These are phyloP conservation scores for Diuraphis noxia DNA, from an alignment of 1,140 invertebrate species.

Conservation along the genomic window DNA sequence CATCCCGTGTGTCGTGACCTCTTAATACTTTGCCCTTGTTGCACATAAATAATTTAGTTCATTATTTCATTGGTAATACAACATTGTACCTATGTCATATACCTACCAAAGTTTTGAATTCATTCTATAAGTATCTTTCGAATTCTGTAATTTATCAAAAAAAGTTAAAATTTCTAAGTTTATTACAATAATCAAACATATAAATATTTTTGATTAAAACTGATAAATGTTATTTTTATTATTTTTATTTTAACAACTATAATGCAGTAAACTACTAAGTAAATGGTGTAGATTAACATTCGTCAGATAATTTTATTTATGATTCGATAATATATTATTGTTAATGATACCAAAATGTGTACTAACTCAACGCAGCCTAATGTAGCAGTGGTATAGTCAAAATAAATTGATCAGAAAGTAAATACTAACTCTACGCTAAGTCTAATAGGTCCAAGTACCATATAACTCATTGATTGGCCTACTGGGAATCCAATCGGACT, in stretches of 20 bases:
- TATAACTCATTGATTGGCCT: not conserved
- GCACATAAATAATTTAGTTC: not conserved
- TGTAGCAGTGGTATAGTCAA: not conserved
- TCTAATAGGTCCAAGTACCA: not conserved
- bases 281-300: not conserved
- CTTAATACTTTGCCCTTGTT: not conserved
- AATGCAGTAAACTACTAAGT: too few relatives aligned
- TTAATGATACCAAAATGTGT: too few relatives aligned
- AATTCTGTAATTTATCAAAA: not conserved
- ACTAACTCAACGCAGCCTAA: not conserved
- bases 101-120: not conserved
- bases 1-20: not conserved
- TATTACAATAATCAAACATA: not conserved
- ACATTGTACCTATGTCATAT: not conserved
- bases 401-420: not conserved
- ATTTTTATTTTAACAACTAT: too few relatives aligned
- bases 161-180: not conserved
- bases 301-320: too few relatives aligned
- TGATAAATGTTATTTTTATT: too few relatives aligned
- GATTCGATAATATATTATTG: too few relatives aligned
- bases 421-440: not conserved
- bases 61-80: constrained; percentile 10
- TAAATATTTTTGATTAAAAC: too few relatives aligned
- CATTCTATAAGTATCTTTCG: not conserved
- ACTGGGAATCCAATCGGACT: not conserved